Conservation (phyloP, 2,888 invertebrate genomes). For the Polydrusus cervinus region DNA sequence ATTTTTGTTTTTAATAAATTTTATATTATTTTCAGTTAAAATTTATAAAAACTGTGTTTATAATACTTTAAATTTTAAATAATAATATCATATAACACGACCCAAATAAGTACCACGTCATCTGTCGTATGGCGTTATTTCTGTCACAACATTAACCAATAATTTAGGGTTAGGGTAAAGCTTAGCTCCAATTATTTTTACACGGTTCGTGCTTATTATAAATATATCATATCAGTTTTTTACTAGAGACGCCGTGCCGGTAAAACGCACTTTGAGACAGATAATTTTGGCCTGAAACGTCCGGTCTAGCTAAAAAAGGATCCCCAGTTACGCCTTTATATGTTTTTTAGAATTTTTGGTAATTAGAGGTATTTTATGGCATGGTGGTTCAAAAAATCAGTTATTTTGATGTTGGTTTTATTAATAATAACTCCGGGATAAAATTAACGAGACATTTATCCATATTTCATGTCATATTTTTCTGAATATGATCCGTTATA, state of each 20-base stretch:
- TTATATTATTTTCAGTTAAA: too few species aligned
- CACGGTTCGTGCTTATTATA: conserved; percentile 38
- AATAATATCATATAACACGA: neutral
- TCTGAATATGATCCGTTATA: too few species aligned
- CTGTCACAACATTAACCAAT: conserved; percentile 26
- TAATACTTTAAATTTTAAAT: too few species aligned
- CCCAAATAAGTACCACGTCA: conserved; percentile 6
- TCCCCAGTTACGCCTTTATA: conserved; percentile 7
- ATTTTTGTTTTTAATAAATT: too few species aligned
- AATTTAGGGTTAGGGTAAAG: conserved; percentile 33
- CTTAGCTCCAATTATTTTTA: conserved; percentile 36
- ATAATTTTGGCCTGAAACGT: conserved; percentile 30
- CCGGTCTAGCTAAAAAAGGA: conserved; percentile 20
- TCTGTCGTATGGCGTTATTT: conserved; percentile 31
- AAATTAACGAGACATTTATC: too few species aligned
- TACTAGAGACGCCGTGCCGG: conserved; percentile 6
- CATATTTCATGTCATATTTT: too few species aligned
- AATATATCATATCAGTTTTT: conserved; percentile 35
- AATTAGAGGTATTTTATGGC: conserved; percentile 7
- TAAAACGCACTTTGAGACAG: conserved; percentile 21
- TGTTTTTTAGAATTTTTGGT: conserved; percentile 7
- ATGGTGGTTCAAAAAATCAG: conserved; percentile 3
- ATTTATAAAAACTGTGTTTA: too few species aligned
- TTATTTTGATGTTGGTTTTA: neutral
- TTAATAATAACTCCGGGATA: too few species aligned